These are phyloP conservation scores for Sitodiplosis mosellana DNA, from an alignment of 1,140 invertebrate genomes.

Conservation along the genomic window DNA sequence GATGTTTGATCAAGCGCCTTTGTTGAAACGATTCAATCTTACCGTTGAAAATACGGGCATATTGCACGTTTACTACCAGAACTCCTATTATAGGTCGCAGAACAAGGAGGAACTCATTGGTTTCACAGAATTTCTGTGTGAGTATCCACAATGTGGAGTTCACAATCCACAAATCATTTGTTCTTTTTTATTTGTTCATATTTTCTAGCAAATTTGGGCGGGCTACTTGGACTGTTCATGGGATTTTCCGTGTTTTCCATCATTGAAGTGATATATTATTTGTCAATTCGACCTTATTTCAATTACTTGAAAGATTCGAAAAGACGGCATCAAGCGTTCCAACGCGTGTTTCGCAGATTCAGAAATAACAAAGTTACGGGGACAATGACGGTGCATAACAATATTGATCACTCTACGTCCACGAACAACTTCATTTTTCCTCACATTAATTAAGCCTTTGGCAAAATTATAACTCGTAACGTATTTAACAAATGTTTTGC, in stretches of 20 bases:
- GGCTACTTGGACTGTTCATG: slow-evolving; percentile 56
- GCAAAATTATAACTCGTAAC: too few species aligned
- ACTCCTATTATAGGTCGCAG: background rate
- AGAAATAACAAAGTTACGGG: background rate
- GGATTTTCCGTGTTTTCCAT: slow-evolving; percentile 62
- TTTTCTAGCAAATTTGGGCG: slow-evolving; percentile 49
- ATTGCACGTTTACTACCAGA: slow-evolving; percentile 28
- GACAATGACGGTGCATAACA: background rate
- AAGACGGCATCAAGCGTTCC: too few species aligned
- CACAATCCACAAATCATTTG: background rate
- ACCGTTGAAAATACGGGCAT: background rate
- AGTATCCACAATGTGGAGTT: background rate
- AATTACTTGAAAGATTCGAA: background rate
- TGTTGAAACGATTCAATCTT: background rate
- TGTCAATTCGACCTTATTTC: slow-evolving; percentile 36
- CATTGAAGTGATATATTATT: slow-evolving; percentile 52
- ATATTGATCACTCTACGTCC: too few species aligned
- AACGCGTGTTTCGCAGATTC: too few species aligned
- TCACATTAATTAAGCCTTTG: too few species aligned
- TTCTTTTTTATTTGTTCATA: slow-evolving; percentile 20
- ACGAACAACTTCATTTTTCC: too few species aligned
- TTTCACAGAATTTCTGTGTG: slow-evolving; percentile 49
- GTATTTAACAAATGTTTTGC: too few species aligned
- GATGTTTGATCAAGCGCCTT: slow-evolving; percentile 4
- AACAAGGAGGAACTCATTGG: slow-evolving; percentile 36